These are phyloP conservation scores for Dexiosoma caninum DNA, from an alignment of 2,888 invertebrate genomes.

Conservation along the genomic window DNA sequence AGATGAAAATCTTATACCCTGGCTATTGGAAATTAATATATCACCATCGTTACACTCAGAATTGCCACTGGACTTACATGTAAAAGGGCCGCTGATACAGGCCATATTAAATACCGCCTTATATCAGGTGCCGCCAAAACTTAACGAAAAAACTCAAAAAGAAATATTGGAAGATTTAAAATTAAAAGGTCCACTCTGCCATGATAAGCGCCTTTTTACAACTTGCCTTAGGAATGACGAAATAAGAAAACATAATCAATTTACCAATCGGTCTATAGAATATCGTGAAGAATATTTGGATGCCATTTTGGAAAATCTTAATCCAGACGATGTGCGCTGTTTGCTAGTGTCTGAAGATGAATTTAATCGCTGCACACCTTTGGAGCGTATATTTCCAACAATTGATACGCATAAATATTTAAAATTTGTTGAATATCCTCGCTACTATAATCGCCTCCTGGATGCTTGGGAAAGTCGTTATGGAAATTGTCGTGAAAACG, in stretches of 20 bases:
- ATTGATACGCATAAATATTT: conserved; percentile 86
- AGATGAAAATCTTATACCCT: conserved; percentile 94
- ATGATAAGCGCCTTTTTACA: conserved; percentile 85
- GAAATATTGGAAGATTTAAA: conserved; percentile 73
- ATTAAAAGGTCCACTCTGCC: conserved; percentile 80
- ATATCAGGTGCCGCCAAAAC: conserved; percentile 82
- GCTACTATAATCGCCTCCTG: conserved; percentile 94
- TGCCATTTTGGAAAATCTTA: conserved; percentile 89
- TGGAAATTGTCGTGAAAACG: conserved; percentile 79
- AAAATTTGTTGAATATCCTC: conserved; percentile 86
- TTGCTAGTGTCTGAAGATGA: conserved; percentile 93
- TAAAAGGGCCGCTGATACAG: conserved; percentile 94
- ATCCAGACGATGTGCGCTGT: conserved; percentile 93
- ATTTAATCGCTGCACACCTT: conserved; percentile 81
- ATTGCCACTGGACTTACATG: conserved; percentile 91
- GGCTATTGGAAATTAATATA: conserved; percentile 96
- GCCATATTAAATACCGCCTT: conserved; percentile 95
- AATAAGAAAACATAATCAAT: conserved; percentile 79
- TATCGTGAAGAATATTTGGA: conserved; percentile 82
- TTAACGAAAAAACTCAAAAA: conserved; percentile 74
- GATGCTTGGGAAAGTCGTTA: conserved; percentile 95
- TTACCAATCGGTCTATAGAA: conserved; percentile 74
- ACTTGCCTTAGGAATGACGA: conserved; percentile 84
- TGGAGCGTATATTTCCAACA: conserved; percentile 93
- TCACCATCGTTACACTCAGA: conserved; percentile 94